Conservation (phyloP, 1,140 invertebrate genomes). For the Orchesella cincta region DNA sequence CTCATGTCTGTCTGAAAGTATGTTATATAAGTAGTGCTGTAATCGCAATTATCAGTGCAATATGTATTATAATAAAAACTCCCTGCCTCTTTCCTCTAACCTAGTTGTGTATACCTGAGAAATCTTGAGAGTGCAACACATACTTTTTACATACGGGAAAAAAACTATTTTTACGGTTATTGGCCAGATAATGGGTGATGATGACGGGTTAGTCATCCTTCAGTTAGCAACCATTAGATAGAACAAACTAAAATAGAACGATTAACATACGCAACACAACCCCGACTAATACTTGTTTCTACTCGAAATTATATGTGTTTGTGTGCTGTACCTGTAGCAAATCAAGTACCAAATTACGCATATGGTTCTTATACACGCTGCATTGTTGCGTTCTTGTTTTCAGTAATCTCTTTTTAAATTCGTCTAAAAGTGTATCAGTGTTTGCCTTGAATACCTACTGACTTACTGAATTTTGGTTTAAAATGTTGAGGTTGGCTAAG, state of each 20-base stretch:
- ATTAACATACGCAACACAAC: background rate
- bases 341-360: too few relatives aligned
- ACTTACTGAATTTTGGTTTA: background rate
- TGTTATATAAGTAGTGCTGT: background rate
- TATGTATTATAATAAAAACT: background rate
- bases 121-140: background rate
- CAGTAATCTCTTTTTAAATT: too few relatives aligned
- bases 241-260: slow-evolving; percentile 8
- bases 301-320: too few relatives aligned
- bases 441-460: slow-evolving; percentile 17
- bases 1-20: background rate
- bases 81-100: background rate
- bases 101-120: background rate
- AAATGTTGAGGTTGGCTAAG: background rate
- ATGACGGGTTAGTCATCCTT: slow-evolving; percentile 13
- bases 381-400: too few relatives aligned
- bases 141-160: slow-evolving; percentile 1
- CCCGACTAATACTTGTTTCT: too few relatives aligned
- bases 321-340: too few relatives aligned
- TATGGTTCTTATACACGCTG: too few relatives aligned
- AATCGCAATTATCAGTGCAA: background rate
- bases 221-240: background rate
- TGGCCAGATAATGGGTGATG: slow-evolving; percentile 13
- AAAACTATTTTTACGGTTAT: slow-evolving; percentile 22
- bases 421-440: too few relatives aligned